Percentiles rank a stretch among this genome's conserved stretches.
Conservation (phyloP, 2,797 vertebrate species). For the Chelidonichthys spinosus region DNA sequence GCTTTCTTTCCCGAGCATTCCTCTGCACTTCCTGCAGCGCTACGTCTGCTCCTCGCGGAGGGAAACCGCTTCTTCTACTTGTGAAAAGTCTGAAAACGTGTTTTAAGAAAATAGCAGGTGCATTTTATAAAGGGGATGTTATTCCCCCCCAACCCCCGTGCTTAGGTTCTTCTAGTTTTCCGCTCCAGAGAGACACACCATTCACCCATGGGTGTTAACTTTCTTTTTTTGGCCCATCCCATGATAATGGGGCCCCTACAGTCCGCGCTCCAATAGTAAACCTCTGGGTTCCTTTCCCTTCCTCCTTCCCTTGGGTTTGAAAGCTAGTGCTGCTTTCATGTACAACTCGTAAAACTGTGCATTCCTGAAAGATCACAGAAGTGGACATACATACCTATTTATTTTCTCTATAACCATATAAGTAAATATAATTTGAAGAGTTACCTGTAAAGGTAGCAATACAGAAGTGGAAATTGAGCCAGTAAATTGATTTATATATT, state of each 20-base stretch:
- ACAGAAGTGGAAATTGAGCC: too few relatives aligned
- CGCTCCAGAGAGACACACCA: not conserved
- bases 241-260: not conserved
- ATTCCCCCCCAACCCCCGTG: too few relatives aligned
- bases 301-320: not conserved
- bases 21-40: slow-evolving; percentile 49
- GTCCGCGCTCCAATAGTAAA: slow-evolving; percentile 15
- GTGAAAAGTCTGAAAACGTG: not conserved
- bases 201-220: not conserved
- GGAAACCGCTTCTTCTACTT: not conserved
- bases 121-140: slow-evolving; percentile 25
- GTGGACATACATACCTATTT: not conserved
- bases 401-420: too few relatives aligned
- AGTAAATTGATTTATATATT: too few relatives aligned
- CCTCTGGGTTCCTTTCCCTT: slow-evolving; percentile 25
- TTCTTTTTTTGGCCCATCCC: slow-evolving; percentile 37
- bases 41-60: not conserved
- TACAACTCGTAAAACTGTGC: not conserved
- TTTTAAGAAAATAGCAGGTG: not conserved
- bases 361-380: not conserved
- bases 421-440: too few relatives aligned
- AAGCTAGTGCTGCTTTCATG: slow-evolving; percentile 36
- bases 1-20: slow-evolving; percentile 85
- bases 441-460: too few relatives aligned
- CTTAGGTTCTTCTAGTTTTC: not conserved